These are phyloP conservation scores for Brachypodius melanocephalos DNA, from an alignment of 2,113 vertebrate genomes.

Conservation along the genomic window DNA sequence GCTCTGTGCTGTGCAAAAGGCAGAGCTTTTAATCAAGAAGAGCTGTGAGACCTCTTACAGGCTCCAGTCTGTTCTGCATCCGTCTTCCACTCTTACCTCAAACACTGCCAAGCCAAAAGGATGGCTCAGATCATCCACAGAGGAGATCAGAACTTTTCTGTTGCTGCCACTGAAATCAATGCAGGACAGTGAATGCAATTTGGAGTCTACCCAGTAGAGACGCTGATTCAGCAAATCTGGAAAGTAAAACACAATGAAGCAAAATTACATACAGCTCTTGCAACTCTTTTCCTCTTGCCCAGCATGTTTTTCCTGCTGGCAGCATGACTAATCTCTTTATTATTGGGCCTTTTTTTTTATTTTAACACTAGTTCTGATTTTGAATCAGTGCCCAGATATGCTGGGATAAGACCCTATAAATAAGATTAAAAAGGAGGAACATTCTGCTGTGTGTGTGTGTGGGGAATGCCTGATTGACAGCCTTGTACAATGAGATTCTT, in stretches of 20 bases:
- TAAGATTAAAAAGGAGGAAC: slow-evolving; percentile 37
- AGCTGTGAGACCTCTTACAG: not conserved
- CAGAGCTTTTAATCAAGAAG: not conserved
- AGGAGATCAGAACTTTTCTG: slow-evolving; percentile 90
- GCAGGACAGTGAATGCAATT: slow-evolving; percentile 93
- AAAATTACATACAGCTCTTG: slow-evolving; percentile 33
- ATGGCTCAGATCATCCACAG: slow-evolving; percentile 87
- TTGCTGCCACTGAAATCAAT: slow-evolving; percentile 91
- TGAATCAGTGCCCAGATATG: slow-evolving; percentile 51
- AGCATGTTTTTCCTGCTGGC: slow-evolving; percentile 24
- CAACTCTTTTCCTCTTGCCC: slow-evolving; percentile 7
- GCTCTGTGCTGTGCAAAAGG: not conserved
- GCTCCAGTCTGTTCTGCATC: not conserved
- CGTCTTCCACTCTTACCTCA: slow-evolving; percentile 77
- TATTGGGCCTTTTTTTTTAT: not conserved
- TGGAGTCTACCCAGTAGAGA: slow-evolving; percentile 98
- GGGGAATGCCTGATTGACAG: not conserved
- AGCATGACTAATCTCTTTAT: slow-evolving; percentile 52
- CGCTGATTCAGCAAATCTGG: slow-evolving; percentile 92
- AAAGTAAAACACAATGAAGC: slow-evolving; percentile 41
- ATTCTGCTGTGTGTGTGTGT: not conserved
- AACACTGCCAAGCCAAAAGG: slow-evolving; percentile 94
- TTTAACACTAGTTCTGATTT: slow-evolving; percentile 9
- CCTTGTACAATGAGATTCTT: not conserved
- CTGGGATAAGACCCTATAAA: slow-evolving; percentile 33